phyloP scores from a whole-genome alignment of 1,140 invertebrate species.

The Tetramorium alpestre region DNA sequence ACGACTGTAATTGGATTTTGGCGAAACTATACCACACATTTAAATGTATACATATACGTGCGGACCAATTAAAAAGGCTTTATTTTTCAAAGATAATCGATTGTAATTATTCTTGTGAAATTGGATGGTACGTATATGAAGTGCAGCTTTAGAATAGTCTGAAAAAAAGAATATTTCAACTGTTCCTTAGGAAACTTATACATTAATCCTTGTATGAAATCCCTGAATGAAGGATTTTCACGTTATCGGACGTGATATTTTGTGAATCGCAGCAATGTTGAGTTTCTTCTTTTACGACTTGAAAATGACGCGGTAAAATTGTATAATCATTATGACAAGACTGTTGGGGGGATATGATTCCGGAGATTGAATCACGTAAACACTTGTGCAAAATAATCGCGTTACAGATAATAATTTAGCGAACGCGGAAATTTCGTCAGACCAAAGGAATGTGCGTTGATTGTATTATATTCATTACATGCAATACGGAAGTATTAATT shows the following conservation, averaged over 20 bases:
- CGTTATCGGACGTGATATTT: not conserved
- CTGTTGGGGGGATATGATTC: not conserved
- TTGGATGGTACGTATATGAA: not conserved
- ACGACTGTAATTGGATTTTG: not conserved
- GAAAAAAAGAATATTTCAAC: not conserved
- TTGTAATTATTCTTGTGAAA: not conserved
- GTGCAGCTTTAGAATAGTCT: conserved; percentile 4
- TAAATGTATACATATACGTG: not conserved
- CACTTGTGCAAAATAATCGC: not conserved
- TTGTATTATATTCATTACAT: not conserved
- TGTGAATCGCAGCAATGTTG: not conserved
- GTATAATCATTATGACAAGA: conserved; percentile 41
- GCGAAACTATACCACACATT: not conserved
- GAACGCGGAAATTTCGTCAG: not conserved
- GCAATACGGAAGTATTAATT: conserved; percentile 5
- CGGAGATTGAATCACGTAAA: conserved; percentile 22
- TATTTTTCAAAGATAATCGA: conserved; percentile 9
- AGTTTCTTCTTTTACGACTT: not conserved
- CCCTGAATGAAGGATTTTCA: not conserved
- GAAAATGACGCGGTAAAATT: conserved; percentile 31
- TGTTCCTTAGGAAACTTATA: not conserved
- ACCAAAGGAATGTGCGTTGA: not conserved
- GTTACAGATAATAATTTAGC: conserved; percentile 20
- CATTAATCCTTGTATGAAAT: not conserved
- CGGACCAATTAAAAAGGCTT: not conserved